Evolutionary conservation across 2,113 vertebrate genomes (phyloP).

Genomic region (Bungarus multicinctus): DNA sequence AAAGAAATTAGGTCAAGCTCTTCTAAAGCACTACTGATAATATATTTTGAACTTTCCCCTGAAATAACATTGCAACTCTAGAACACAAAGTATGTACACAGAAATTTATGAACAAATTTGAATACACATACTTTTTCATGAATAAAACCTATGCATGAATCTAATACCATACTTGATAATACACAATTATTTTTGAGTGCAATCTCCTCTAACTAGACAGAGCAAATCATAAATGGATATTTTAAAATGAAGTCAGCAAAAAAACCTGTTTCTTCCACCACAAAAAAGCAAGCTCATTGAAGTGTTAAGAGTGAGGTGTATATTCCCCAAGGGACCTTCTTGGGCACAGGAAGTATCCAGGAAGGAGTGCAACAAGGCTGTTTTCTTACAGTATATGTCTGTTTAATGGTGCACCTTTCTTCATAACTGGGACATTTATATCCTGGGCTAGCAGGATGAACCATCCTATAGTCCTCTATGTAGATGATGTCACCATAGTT

Average conservation of each 20-base stretch:
- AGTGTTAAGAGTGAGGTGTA: background rate
- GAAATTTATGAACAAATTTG: background rate
- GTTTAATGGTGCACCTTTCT: background rate
- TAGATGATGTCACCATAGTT: background rate
- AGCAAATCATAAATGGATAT: background rate
- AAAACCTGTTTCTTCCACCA: background rate
- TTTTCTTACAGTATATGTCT: background rate
- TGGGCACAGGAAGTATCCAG: background rate
- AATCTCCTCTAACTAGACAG: background rate
- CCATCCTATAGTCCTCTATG: background rate
- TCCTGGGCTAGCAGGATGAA: background rate
- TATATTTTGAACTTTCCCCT: background rate
- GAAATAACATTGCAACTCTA: background rate
- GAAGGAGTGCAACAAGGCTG: background rate
- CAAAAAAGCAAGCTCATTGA: background rate
- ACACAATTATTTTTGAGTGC: background rate
- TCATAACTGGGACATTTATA: background rate
- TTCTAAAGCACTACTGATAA: background rate
- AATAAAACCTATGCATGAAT: background rate
- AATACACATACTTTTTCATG: background rate
- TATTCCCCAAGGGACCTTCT: background rate
- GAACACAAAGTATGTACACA: background rate
- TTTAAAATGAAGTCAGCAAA: background rate
- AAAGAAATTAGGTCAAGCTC: background rate
- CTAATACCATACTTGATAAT: background rate